Evolutionary conservation across 2,888 invertebrate species (phyloP), one percentile per base, ranked within the genome.

Genomic region (Molanna angustata): DNA sequence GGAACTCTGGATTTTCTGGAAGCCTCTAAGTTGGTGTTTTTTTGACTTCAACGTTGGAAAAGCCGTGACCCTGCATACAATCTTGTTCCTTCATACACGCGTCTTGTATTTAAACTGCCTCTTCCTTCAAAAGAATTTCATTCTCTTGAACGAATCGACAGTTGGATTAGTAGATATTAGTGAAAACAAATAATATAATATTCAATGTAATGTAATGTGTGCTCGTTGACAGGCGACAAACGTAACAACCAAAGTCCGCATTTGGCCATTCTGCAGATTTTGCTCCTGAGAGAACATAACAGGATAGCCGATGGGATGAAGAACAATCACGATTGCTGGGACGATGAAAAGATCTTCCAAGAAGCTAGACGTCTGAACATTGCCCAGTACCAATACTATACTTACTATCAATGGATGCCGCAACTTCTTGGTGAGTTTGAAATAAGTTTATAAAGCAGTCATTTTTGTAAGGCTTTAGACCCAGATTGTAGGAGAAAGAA

Each of bases 381-480:
- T 60, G 78, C 71, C 0, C 69, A 76, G 56, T 73, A 72, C 58
- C 79, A 78, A 61, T 72, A 76, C 47, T 75, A 78, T 19, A 69
- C 69, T 54, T 78, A 76, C 64, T 76, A 76, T 58, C 78, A 78
- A 61, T 78, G 77, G 76, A 63, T 78, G 17, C 77, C 78, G 1
- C 70, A 76, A 19, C 72, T 78, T 55, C 61, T 76, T 18, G 75
- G 74, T 62, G 4, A 41, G 41, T 21, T 13, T 3, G 33, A 33
- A 4, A 13, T 3, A 6, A 14, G 14, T 33, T 4, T 33, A 13
- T 33, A n/a, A n/a, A n/a, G n/a, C n/a, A n/a, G n/a, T n/a, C n/a
- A n/a, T n/a, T n/a, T n/a, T n/a, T n/a, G n/a, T n/a, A n/a, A n/a
- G n/a, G n/a, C n/a, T n/a, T n/a, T n/a, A n/a, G n/a, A n/a, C n/a